Base-by-base conservation (phyloP, 2,113 vertebrate species). In the Gymnogyps californianus region DNA sequence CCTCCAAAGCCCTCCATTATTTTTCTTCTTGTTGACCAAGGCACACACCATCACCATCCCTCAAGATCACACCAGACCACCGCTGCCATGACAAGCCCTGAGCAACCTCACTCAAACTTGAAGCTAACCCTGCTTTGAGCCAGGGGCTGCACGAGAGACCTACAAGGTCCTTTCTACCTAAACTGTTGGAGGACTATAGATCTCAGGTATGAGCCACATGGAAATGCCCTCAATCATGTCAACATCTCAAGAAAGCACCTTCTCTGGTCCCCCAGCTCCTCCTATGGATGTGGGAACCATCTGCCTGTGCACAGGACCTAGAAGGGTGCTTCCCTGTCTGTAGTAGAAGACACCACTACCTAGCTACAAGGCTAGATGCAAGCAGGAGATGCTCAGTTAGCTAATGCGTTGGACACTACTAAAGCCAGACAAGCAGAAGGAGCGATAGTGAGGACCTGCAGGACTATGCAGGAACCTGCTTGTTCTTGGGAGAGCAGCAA, bases 381-480 rank as follows among this genome's bases (percentile, higher is more conserved):
- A 80, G 44, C 54, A 47, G 52, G 40, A 79, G 36, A 51, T 58
- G 21, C 25, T 82, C 57, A 42, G 15, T 7, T 31, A 81, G 18
- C 11, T 58, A 34, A 83, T 3, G 2, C 24, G 10, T 13, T 21
- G 16, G 16, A 51, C 0, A 1, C 31, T 47, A 52, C 34, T 64
- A 40, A 93, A 89, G 40, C 34, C 80, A 71, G 20, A 67, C 0
- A 1, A 67, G 49, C 75, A 83, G 21, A 61, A 29, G 13, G 12
- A 86, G 13, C 4, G 7, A 36, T 3, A 62, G 4, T 1, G 6
- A 19, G 26, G 44, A 87, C 7, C 14, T 74, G 21, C 13, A 78
- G 62, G 54, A 64, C 47, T 36, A 1, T 9, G 29, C 34, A 75
- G 62, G 47, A 92, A 55, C 8, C 36, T 69, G 34, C 44, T 84